phyloP scores from a whole-genome alignment of 2,797 vertebrate species.

The Epinephelus coioides region DNA sequence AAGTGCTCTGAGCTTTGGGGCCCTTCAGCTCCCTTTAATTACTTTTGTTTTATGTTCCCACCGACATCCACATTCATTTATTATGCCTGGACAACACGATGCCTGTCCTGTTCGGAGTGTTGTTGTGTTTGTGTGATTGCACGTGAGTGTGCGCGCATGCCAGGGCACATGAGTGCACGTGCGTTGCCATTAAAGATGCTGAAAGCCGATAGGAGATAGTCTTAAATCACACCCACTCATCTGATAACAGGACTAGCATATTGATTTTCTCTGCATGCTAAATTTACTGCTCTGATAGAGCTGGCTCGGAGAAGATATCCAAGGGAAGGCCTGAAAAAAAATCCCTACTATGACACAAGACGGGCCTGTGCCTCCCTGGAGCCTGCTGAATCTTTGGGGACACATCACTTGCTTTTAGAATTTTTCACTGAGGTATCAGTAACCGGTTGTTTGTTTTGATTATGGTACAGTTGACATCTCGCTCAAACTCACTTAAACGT shows the following conservation, averaged over 20 bases:
- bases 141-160: not conserved
- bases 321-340: conserved; percentile 14
- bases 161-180: conserved; percentile 4
- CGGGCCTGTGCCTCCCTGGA: not conserved
- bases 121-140: not conserved
- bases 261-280: conserved; percentile 66
- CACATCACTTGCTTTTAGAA: not conserved
- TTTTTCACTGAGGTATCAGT: not conserved
- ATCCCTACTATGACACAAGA: not conserved
- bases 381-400: conserved; percentile 8
- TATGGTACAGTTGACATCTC: not conserved
- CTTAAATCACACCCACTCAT: conserved; percentile 73
- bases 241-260: conserved; percentile 60
- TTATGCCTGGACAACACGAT: conserved; percentile 63
- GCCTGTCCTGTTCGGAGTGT: conserved; percentile 31
- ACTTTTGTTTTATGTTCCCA: conserved; percentile 80
- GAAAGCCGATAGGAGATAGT: conserved; percentile 57
- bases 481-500: not conserved
- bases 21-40: conserved; percentile 80
- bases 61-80: conserved; percentile 71
- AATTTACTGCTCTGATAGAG: conserved; percentile 62
- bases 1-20: conserved; percentile 71
- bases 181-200: conserved; percentile 53
- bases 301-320: conserved; percentile 20
- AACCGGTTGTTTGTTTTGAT: conserved; percentile 18